Conservation (phyloP, 2,113 vertebrate genomes). For the Sapayoa aenigma region DNA sequence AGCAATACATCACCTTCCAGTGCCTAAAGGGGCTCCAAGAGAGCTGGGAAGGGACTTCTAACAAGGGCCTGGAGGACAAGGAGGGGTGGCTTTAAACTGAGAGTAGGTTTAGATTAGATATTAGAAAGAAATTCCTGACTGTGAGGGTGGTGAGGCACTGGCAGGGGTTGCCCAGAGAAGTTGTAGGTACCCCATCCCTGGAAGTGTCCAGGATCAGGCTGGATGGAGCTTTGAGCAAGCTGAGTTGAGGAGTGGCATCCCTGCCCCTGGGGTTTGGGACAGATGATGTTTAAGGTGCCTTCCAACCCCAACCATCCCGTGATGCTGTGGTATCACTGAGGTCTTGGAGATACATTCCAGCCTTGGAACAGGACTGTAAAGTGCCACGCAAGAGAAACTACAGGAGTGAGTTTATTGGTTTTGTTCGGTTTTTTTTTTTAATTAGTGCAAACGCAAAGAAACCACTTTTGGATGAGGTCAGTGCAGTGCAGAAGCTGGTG, state of each 20-base stretch:
- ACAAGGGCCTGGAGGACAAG: background rate
- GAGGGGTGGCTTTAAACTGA: background rate
- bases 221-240: background rate
- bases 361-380: background rate
- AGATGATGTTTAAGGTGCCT: background rate
- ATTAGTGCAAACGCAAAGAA: background rate
- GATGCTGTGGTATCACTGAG: background rate
- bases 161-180: background rate
- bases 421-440: background rate
- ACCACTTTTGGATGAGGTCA: background rate
- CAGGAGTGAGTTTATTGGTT: background rate
- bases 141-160: background rate
- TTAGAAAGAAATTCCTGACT: background rate
- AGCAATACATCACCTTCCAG: background rate
- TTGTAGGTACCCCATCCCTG: background rate
- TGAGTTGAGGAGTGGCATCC: background rate
- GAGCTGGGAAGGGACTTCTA: background rate
- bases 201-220: background rate
- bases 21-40: background rate
- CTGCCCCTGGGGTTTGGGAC: background rate
- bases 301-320: background rate
- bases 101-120: background rate
- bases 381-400: background rate
- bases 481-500: background rate
- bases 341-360: background rate